A percentile compares a stretch with the other conserved stretches of the same genome.
Conservation (phyloP, 2,797 vertebrate genomes). For the Sphaeramia orbicularis region DNA sequence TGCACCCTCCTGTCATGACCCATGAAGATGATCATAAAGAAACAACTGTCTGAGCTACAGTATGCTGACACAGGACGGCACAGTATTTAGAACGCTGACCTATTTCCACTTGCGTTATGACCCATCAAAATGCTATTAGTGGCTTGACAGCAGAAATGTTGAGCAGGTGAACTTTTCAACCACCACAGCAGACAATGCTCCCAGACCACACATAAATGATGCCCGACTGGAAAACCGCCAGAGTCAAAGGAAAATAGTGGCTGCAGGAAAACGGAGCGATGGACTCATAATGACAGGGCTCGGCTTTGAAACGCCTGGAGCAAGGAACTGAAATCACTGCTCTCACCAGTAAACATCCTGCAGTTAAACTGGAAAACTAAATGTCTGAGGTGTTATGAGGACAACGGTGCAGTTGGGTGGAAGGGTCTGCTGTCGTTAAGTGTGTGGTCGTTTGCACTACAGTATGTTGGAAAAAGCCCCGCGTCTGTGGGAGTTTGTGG, state of each 20-base stretch:
- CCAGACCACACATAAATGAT: slow-evolving; percentile 22
- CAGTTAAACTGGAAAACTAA: slow-evolving; percentile 67
- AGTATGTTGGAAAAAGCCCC: slow-evolving; percentile 7
- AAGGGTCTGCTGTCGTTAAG: slow-evolving; percentile 14
- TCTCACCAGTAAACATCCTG: slow-evolving; percentile 77
- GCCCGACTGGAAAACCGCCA: slow-evolving; percentile 23
- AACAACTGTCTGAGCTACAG: not conserved
- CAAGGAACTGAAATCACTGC: slow-evolving; percentile 40
- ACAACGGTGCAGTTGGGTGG: slow-evolving; percentile 38
- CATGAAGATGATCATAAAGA: not conserved
- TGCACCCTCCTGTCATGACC: not conserved
- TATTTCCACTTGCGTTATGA: slow-evolving; percentile 42
- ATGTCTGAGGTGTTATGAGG: slow-evolving; percentile 46
- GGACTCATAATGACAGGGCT: slow-evolving; percentile 73
- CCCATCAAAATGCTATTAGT: slow-evolving; percentile 56
- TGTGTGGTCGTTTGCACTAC: slow-evolving; percentile 29
- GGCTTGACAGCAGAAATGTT: slow-evolving; percentile 19
- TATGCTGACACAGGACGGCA: slow-evolving; percentile 2
- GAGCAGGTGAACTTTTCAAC: slow-evolving; percentile 17
- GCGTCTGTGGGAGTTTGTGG: slow-evolving; percentile 49
- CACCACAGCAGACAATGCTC: slow-evolving; percentile 11
- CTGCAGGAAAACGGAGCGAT: slow-evolving; percentile 39
- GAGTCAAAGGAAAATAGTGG: slow-evolving; percentile 52
- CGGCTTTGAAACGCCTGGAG: slow-evolving; percentile 55
- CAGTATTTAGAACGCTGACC: slow-evolving; percentile 40